Evolutionary conservation across 2,797 vertebrate genomes (phyloP), one percentile per base, ranked within the genome.

Genomic region (Coregonus sp.): DNA sequence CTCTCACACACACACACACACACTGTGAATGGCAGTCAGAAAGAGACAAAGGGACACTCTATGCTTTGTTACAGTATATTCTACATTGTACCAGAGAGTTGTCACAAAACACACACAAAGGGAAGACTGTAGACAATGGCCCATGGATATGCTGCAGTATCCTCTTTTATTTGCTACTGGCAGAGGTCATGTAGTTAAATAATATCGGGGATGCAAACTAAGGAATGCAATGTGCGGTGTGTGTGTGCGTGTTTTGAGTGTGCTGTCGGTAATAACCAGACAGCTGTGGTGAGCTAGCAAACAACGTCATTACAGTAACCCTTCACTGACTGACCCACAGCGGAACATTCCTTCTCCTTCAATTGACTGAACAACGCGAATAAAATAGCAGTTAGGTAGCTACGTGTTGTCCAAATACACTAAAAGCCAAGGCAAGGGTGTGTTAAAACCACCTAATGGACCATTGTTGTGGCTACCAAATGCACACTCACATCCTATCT

Each of bases 81-180:
- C 59, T 29, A 63, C 20, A 16, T 9, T 63, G 20, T 29, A 63
- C 20, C 59, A 25, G 20, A 25, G 59, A 25, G n/a, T 63, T 20
- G n/a, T 61, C n/a, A 63, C n/a, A 63, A 50, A 37, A 75, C 69
- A 68, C 47, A 81, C 75, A 73, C 15, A 70, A 63, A 63, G 59
- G 59, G 7, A 20, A 63, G 20, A 63, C 20, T 7, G n/a, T 20
- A 25, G 59, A 29, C 59, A 25, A 63, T 63, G 59, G 59, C 59
- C 20, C n/a, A 25, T 25, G 59, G 59, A 63, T 20, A 56, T 9
- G 25, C 20, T 20, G 7, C 25, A 9, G 40, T 47, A 47, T 11
- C n/a, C 20, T 25, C n/a, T 20, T 20, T 9, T 25, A 47, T 47
- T 11, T 25, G 40, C 7, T 47, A 29, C 59, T 20, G 20, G 20